Evolutionary conservation across 2,113 vertebrate genomes (phyloP), one percentile per base, ranked within the genome.

Genomic region (Dasypus novemcinctus): DNA sequence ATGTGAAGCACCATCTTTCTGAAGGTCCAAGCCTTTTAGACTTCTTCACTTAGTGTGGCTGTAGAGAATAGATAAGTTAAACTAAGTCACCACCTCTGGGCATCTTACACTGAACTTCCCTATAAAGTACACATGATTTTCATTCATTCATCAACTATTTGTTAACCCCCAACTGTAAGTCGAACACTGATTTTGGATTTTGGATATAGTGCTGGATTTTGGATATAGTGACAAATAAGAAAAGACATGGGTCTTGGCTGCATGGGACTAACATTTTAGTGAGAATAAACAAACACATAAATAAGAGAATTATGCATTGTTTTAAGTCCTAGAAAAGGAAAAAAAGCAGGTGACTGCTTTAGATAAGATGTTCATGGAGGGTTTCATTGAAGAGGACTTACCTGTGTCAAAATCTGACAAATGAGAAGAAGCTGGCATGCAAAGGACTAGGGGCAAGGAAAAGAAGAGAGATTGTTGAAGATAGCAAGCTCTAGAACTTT

Each of bases 1-100:
- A 11, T 1, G 2, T 2, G 20, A 5, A 23, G 29, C 4, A 1
- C 0, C 0, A 4, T 61, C 59, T 66, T 81, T 64, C 79, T 10
- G 52, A 49, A 71, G 54, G n/a, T 27, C 41, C 54, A 49, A 5
- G 4, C n/a, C 21, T 12, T 4, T 27, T 31, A 7, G 6, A 33
- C n/a, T 33, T 91, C 29, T 59, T 84, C 71, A 13, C 63, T 10
- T 13, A 18, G 11, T 9, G 15, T 7, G 4, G 38, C 33, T 27
- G 7, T 38, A 14, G 49, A 27, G 36, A 61, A 52, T 27, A 85
- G 66, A 25, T 27, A 36, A 38, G 7, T 43, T 41, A 23, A 54
- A 57, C 20, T 23, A n/a, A 80, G 52, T 63, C 13, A 17, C 9
- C 21, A 3, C 1, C 27, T 54, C 59, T 17, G 59, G 31, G 20